Evolutionary conservation across 2,797 vertebrate genomes (phyloP), one percentile per base, ranked within the genome.

Genomic region (Phaenicophaeus curvirostris): DNA sequence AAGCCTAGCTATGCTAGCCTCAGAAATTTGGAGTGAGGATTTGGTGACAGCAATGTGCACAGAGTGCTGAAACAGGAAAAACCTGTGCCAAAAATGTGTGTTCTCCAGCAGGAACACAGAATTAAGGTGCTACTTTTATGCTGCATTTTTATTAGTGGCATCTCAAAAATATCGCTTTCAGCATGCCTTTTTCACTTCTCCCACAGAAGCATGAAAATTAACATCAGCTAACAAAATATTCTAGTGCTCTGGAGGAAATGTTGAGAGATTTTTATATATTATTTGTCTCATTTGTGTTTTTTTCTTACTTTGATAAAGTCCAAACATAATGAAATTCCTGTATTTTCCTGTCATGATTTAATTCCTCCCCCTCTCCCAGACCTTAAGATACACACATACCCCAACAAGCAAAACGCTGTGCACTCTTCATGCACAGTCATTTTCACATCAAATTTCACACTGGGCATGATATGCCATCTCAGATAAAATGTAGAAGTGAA

Each of bases 161-260:
- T 94, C 93, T 95, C 89, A 95, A 92, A 96, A 96, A 92, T 96
- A 95, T 67, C 87, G 44, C 94, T 96, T 95, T 85, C 93, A 95
- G 79, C 87, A 87, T 90, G 90, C 72, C 55, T 94, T 93, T 93
- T 95, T 96, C 93, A 96, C 95, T 95, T 95, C 94, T 95, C 94
- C 94, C 95, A 95, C 94, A 94, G 94, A 95, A 77, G 73, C 63
- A 86, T 51, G 88, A 91, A 94, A 94, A 96, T 93, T 96, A 94
- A 96, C 93, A 96, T 89, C 92, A 95, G 86, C 77, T 85, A 89
- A 72, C 72, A 83, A 89, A 66, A 83, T 80, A 85, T 93, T 90
- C 48, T 88, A 72, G 90, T 94, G 88, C 94, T 90, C 55, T 87
- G 72, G 50, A 95, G 78, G 81, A 89, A 96, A 96, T 48, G 57